Evolutionary conservation across 2,888 invertebrate genomes (phyloP).

Genomic region (Harpalus rubripes): DNA sequence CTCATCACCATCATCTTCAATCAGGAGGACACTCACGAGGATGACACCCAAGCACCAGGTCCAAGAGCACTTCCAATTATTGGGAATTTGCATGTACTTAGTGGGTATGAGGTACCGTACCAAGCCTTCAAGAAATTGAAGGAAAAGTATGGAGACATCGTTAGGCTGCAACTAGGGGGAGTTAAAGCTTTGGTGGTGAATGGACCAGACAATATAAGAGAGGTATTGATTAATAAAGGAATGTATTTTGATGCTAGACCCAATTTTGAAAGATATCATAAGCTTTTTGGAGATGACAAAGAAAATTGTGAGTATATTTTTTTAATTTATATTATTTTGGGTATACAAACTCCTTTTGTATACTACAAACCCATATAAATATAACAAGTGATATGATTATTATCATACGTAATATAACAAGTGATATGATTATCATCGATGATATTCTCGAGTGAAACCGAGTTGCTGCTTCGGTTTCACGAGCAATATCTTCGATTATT

Average conservation of each 20-base stretch:
- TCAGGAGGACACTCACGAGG: not conserved
- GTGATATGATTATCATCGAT: too few species aligned
- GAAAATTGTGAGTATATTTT: slow-evolving; percentile 82
- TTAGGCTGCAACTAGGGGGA: slow-evolving; percentile 80
- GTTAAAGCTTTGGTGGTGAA: slow-evolving; percentile 81
- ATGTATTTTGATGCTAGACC: slow-evolving; percentile 83
- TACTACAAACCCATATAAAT: too few species aligned
- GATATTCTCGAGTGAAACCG: too few species aligned
- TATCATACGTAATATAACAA: too few species aligned
- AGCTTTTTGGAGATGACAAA: slow-evolving; percentile 83
- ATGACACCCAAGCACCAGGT: slow-evolving; percentile 77
- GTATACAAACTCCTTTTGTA: too few species aligned
- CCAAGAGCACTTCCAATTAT: slow-evolving; percentile 80
- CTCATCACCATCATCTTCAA: slow-evolving; percentile 18
- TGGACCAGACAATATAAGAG: slow-evolving; percentile 80
- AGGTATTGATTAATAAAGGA: slow-evolving; percentile 80
- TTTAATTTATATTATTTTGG: not conserved
- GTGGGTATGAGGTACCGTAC: slow-evolving; percentile 81
- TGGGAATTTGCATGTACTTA: slow-evolving; percentile 80
- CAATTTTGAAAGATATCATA: slow-evolving; percentile 82
- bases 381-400: too few species aligned
- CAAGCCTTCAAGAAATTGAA: slow-evolving; percentile 80
- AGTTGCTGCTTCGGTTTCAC: too few species aligned
- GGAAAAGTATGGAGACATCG: slow-evolving; percentile 79
- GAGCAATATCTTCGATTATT: too few species aligned